Evolutionary conservation across 2,113 vertebrate genomes (phyloP), one percentile per base, ranked within the genome.

Genomic region (Gallinago paraguaiae): DNA sequence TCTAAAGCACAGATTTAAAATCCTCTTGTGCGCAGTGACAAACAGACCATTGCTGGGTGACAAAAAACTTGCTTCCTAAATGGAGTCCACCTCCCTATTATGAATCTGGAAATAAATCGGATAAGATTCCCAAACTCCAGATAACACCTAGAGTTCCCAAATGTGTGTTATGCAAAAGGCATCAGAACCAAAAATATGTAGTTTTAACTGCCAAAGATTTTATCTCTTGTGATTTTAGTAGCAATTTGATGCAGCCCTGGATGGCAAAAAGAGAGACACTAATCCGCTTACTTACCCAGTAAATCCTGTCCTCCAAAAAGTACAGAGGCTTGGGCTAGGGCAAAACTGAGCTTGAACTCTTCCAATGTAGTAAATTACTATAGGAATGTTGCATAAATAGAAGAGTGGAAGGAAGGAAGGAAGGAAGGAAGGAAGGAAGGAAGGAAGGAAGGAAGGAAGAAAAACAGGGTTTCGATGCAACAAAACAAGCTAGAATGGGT

Each of bases 1-100:
- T 97, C 94, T 92, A 70, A 97, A 94, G 85, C 33, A 46, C 77
- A 97, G 86, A 89, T 96, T 88, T 96, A 43, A 97, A 97, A 95
- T 80, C 83, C 60, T 41, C 68, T 94, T 86, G 92, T 77, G 94
- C n/a, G 37, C 82, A 68, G 83, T 57, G 81, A 88, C 82, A 86
- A 86, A 51, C 59, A 95, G 63, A 43, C 81, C 85, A 80, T 31
- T 74, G 78, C 71, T 2, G 7, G 25, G 63, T 70, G 91, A 93
- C n/a, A 89, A 77, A 75, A 56, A 83, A 75, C 68, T 79, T 87
- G 51, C 28, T 92, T 92, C 90, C 72, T 70, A 97, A 83, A 65
- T 25, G 33, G 41, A 86, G n/a, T 33, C 37, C 54, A 30, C 78
- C 46, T 17, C 17, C 88, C 83, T 92, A 92, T 93, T 91, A 80